Conservation (phyloP, 2,797 vertebrate species). For the Hydrolagus colliei region DNA sequence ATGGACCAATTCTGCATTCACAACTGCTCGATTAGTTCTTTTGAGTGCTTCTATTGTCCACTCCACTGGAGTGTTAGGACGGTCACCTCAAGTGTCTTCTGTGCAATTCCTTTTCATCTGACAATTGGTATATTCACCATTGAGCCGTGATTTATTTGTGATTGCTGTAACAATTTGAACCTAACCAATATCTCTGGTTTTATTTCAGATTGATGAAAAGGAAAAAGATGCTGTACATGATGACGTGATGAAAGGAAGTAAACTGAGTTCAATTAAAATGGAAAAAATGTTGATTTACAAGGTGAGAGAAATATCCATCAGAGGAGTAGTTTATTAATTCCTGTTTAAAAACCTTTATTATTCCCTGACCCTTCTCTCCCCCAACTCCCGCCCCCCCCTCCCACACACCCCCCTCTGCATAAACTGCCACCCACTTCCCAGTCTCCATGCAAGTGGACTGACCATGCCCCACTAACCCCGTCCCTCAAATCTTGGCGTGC, state of each 20-base stretch:
- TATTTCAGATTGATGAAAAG: neutral
- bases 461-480: no score
- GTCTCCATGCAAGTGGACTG: no score
- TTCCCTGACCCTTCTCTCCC: no score
- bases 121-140: neutral
- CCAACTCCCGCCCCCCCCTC: no score
- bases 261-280: neutral
- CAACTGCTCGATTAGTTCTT: neutral
- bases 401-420: no score
- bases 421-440: no score
- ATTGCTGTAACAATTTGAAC: neutral
- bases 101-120: neutral
- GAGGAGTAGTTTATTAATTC: neutral
- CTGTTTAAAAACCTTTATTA: no score
- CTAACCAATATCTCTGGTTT: neutral
- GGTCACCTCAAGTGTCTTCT: neutral
- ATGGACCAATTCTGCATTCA: neutral
- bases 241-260: neutral
- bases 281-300: neutral
- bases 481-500: no score
- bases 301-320: neutral
- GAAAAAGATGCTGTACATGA: neutral
- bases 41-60: neutral
- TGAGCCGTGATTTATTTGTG: constrained; percentile 1
- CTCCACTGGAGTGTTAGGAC: neutral